These are phyloP conservation scores for Gallirallus australis DNA, from an alignment of 2,797 vertebrate species.

Conservation along the genomic window DNA sequence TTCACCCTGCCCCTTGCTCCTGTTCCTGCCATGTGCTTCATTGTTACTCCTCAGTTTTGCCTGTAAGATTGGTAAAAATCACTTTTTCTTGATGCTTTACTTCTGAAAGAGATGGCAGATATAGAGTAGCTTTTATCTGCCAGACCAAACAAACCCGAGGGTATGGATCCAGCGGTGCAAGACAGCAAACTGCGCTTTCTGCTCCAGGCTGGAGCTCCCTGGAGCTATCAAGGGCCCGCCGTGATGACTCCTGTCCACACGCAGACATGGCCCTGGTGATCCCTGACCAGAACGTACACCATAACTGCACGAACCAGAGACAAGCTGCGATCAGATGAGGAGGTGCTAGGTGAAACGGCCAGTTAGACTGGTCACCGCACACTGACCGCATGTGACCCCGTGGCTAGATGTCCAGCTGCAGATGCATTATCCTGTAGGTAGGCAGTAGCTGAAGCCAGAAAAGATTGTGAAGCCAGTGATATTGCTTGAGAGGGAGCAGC, in stretches of 20 bases:
- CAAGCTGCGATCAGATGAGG: not conserved
- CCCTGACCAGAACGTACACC: accelerated
- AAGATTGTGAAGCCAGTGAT: not conserved
- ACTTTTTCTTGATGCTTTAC: not conserved
- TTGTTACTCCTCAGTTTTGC: not conserved
- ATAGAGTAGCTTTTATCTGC: not conserved
- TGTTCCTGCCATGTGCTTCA: not conserved
- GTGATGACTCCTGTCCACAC: not conserved
- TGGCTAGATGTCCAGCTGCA: not conserved
- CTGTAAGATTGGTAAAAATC: not conserved
- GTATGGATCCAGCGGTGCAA: not conserved
- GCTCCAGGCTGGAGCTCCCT: not conserved
- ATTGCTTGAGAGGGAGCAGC: not conserved
- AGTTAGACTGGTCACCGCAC: accelerated
- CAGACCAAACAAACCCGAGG: not conserved
- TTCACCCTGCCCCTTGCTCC: not conserved
- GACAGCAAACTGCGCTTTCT: not conserved
- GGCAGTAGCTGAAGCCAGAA: not conserved
- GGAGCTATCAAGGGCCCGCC: accelerated
- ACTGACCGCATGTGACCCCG: accelerated
- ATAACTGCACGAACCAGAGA: not conserved
- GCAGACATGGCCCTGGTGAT: not conserved
- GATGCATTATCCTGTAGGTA: not conserved
- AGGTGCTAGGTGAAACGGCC: not conserved
- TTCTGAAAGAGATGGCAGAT: not conserved